Evolutionary conservation across 2,888 invertebrate genomes (phyloP), one percentile per base, ranked within the genome.

Genomic region (Pristionchus arcanus): DNA sequence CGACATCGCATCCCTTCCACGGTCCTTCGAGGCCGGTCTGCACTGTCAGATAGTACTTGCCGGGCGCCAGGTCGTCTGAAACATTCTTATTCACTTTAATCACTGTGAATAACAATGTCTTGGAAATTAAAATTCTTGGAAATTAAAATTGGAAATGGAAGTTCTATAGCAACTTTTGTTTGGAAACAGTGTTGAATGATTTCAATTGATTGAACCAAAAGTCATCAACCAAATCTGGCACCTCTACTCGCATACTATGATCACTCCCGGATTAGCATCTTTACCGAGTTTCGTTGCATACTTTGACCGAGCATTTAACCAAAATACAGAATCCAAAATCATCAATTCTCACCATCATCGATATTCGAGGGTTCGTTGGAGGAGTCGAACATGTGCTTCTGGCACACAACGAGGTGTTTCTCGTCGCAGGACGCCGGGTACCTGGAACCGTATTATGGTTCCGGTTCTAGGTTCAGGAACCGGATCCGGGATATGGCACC

Each of bases 311-410:
- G 15, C 25, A 42, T 3, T 25, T 13, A 71, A 31, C 34, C 42
- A 49, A 49, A 34, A 13, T n/a, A 19, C 28, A 13, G 42, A 42
- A 49, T 25, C 1, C 9, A 31, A 9, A 16, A 77, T 49, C 42
- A 49, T 11, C 4, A 21, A 81, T 13, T 42, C 49, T 81, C 19
- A 91, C 92, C 90, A 9, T 92, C 91, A 25, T 90, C 92, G 34
- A 93, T 89, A 25, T 31, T 68, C 66, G 90, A 92, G 28, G 94
- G 92, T 34, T 83, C 68, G 90, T 91, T 90, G 28, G 91, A 68
- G 25, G 87, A 77, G 83, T 92, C 92, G 81, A 92, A 93, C 89
- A 91, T 88, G 88, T 93, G 93, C 86, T 92, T 93, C 89, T 94
- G 93, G 84, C 94, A 94, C 11, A 91, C 89, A 34, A 77, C 85